Evolutionary conservation across 2,113 vertebrate genomes (phyloP).

Genomic region (Gallinago paraguaiae): DNA sequence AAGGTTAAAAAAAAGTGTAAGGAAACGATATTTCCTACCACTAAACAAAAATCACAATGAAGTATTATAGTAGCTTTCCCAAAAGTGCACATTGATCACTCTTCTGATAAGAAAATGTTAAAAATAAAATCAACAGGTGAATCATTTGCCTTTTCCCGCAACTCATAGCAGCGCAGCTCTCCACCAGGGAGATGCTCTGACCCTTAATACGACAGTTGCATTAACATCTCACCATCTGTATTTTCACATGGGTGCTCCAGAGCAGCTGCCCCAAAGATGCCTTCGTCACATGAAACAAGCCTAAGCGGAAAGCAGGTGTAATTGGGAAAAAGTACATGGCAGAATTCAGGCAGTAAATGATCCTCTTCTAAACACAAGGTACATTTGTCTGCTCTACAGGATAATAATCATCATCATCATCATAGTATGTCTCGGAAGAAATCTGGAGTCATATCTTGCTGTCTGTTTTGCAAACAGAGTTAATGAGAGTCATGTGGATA

Average conservation of each 20-base stretch:
- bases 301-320: background rate
- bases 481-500: slow-evolving; percentile 50
- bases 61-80: background rate
- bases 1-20: slow-evolving; percentile 11
- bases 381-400: background rate
- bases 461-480: slow-evolving; percentile 59
- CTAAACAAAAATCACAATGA: background rate
- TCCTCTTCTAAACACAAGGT: background rate
- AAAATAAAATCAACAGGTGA: background rate
- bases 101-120: background rate
- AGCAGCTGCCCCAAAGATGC: background rate
- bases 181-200: background rate
- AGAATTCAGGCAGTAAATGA: background rate
- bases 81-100: background rate
- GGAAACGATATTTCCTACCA: background rate
- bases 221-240: background rate
- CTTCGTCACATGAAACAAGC: background rate
- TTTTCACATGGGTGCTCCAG: background rate
- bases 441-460: background rate
- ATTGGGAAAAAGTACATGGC: background rate
- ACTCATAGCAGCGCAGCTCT: background rate
- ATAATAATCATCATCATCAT: slow-evolving; percentile 21
- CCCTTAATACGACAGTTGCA: rapidly evolving
- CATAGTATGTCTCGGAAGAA: background rate
- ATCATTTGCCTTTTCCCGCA: background rate